A percentile compares a stretch with the other conserved stretches of the same genome.
phyloP scores from a whole-genome alignment of 2,113 vertebrate species.

The Panthera uncia region DNA sequence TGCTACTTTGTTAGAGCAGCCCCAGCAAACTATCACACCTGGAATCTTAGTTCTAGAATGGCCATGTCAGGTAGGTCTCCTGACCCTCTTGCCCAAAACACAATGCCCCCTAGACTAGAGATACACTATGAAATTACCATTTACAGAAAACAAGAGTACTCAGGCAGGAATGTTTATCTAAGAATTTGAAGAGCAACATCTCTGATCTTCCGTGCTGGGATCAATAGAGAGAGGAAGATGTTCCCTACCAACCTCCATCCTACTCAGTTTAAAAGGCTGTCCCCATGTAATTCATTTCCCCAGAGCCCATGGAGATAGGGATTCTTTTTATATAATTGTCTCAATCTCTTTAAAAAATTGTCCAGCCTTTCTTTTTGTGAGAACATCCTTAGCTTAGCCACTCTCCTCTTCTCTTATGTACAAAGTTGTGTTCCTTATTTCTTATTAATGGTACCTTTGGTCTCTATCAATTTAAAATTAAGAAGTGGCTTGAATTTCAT shows the following conservation, averaged over 20 bases:
- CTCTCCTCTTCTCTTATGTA: background rate
- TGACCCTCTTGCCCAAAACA: too few relatives aligned
- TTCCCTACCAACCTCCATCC: background rate
- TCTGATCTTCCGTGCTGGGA: background rate
- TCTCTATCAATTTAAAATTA: background rate
- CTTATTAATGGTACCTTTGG: background rate
- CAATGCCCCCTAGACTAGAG: background rate
- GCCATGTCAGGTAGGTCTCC: background rate
- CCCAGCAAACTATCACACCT: background rate
- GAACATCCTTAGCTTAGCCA: background rate
- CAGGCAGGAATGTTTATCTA: background rate
- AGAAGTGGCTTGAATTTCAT: constrained; percentile 24
- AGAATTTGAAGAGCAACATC: background rate
- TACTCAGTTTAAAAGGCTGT: background rate
- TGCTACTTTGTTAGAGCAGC: background rate
- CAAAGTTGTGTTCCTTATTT: background rate
- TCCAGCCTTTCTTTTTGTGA: background rate
- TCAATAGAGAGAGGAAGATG: background rate
- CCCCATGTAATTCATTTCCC: background rate
- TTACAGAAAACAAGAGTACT: background rate
- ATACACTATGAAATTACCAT: background rate
- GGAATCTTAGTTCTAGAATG: background rate
- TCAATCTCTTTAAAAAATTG: constrained; percentile 23
- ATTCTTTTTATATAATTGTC: background rate
- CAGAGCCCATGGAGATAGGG: background rate